phyloP scores from a whole-genome alignment of 23 tunicate genomes.

The Trididemnum nubilum region DNA sequence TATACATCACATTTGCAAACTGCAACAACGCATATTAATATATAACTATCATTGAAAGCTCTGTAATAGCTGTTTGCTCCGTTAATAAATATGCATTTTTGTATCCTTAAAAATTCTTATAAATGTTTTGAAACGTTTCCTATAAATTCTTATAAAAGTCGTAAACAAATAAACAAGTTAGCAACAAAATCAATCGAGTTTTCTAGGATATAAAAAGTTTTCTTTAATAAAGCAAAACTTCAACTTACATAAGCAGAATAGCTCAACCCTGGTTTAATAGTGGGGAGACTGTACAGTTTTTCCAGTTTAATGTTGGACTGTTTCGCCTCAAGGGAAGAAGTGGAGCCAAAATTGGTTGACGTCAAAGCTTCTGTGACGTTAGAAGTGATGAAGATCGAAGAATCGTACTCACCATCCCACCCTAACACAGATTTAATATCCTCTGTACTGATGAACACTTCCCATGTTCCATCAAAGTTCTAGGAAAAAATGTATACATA shows the following conservation, averaged over 20 bases:
- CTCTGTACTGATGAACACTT: not conserved
- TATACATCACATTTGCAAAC: no score
- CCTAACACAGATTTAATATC: slow-evolving; percentile 1
- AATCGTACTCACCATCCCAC: slow-evolving; percentile 50
- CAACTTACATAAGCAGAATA: slow-evolving; percentile 90
- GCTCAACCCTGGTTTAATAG: slow-evolving; percentile 78
- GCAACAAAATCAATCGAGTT: no score
- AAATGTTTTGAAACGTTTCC: no score
- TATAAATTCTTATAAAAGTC: no score
- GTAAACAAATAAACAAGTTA: no score
- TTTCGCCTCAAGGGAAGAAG: slow-evolving; percentile 28
- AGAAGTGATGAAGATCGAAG: slow-evolving; percentile 29
- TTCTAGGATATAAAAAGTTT: no score
- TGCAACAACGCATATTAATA: no score
- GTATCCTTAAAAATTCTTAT: no score
- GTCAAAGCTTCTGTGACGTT: slow-evolving; percentile 60
- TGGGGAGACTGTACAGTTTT: slow-evolving; percentile 31
- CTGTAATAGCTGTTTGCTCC: no score
- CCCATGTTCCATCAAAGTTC: slow-evolving; percentile 53
- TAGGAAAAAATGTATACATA: not conserved
- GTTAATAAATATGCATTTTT: no score
- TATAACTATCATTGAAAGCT: no score
- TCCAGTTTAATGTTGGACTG: slow-evolving; percentile 56
- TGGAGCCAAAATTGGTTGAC: slow-evolving; percentile 36
- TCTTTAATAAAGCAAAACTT: no score